A percentile compares a stretch with the other conserved stretches of the same genome.
Conservation (phyloP, 1,140 invertebrate species). For the Diuraphis noxia region DNA sequence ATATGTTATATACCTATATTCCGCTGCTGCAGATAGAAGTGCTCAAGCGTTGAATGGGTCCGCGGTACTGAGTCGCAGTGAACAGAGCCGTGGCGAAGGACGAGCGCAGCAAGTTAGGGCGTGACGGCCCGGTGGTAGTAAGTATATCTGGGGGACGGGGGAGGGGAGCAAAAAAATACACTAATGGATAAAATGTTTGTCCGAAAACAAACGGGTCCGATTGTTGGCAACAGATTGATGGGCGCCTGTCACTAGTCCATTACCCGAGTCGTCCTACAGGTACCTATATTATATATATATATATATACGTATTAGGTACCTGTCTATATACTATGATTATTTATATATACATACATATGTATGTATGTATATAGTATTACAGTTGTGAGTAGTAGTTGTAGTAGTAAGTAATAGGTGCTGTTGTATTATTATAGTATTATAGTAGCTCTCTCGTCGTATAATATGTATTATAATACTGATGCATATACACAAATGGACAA, state of each 20-base stretch:
- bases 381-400: background rate
- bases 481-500: background rate
- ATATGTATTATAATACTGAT: background rate
- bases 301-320: background rate
- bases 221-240: slow-evolving; percentile 53
- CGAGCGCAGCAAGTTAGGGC: background rate
- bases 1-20: background rate
- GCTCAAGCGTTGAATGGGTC: background rate
- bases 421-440: background rate
- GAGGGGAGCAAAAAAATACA: background rate
- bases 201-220: slow-evolving; percentile 47
- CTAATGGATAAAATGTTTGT: slow-evolving; percentile 53
- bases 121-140: background rate
- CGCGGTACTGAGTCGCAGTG: background rate
- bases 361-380: background rate
- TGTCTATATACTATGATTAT: background rate
- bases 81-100: background rate
- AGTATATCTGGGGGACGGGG: background rate
- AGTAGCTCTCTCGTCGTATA: background rate
- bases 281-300: background rate
- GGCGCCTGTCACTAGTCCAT: slow-evolving; percentile 52
- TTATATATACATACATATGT: background rate
- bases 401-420: background rate
- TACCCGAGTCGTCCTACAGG: slow-evolving; percentile 33
- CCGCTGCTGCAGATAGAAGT: background rate